These are phyloP conservation scores for Podarcis cretensis DNA, from an alignment of 2,113 vertebrate species.

Conservation along the genomic window DNA sequence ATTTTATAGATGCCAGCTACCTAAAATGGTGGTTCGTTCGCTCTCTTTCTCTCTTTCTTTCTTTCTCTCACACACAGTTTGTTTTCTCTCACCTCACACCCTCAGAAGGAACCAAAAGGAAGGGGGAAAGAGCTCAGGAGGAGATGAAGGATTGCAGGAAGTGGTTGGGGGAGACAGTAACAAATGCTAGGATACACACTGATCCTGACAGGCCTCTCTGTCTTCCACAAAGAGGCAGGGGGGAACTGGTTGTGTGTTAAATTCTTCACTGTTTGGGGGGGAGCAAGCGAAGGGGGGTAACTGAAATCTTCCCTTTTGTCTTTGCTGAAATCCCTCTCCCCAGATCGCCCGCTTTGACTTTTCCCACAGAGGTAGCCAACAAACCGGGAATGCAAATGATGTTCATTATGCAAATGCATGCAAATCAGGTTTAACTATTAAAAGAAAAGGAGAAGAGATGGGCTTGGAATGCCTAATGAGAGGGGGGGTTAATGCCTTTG, in stretches of 20 bases:
- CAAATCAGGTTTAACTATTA: conserved; percentile 98
- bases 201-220: conserved; percentile 51
- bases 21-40: conserved; percentile 75
- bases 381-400: conserved; percentile 98
- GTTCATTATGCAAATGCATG: conserved; percentile 99
- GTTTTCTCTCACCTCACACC: not conserved
- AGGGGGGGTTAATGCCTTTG: conserved; percentile 63
- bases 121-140: conserved; percentile 46
- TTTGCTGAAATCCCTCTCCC: conserved; percentile 64
- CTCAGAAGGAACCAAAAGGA: conserved; percentile 29
- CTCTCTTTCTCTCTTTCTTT: conserved; percentile 10
- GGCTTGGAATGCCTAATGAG: conserved; percentile 79
- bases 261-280: not conserved
- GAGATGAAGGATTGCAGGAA: conserved; percentile 67
- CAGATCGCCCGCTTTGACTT: conserved; percentile 86
- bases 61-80: conserved; percentile 18
- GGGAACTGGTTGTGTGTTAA: conserved; percentile 43
- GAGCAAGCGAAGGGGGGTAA: conserved; percentile 39
- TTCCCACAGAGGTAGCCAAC: conserved; percentile 95
- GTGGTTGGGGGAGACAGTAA: not conserved
- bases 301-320: conserved; percentile 72
- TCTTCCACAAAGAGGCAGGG: conserved; percentile 28
- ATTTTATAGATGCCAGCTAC: conserved; percentile 63
- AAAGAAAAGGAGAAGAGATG: conserved; percentile 82
- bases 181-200: conserved; percentile 58